phyloP scores from a whole-genome alignment of 2,797 vertebrate genomes.

The Gadopsis marmoratus region DNA sequence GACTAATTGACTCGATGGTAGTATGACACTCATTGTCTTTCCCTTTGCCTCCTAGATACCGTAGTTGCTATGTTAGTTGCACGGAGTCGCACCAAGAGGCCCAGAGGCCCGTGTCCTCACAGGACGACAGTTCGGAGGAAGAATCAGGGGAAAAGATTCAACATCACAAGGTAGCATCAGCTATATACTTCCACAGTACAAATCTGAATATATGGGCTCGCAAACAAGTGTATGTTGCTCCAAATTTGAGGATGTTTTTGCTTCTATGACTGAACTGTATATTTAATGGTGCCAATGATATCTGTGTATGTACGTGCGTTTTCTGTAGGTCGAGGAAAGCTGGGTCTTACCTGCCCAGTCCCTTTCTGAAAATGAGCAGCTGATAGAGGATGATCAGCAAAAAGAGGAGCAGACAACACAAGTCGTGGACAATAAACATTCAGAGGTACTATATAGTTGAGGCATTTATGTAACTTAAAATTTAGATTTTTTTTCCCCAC shows the following conservation, averaged over 20 bases:
- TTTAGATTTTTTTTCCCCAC: too few species aligned
- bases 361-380: slow-evolving; percentile 43
- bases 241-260: not conserved
- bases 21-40: slow-evolving; percentile 4
- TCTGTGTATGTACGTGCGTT: not conserved
- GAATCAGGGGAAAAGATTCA: slow-evolving; percentile 42
- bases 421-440: slow-evolving; percentile 31
- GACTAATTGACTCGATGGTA: not conserved
- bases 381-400: slow-evolving; percentile 26
- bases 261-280: not conserved
- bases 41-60: slow-evolving; percentile 53
- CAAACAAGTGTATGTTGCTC: not conserved
- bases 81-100: slow-evolving; percentile 66
- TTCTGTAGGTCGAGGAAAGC: slow-evolving; percentile 60
- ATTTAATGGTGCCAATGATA: not conserved
- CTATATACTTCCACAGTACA: not conserved
- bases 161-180: slow-evolving; percentile 56
- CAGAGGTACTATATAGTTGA: slow-evolving; percentile 43
- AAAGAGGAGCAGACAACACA: slow-evolving; percentile 31
- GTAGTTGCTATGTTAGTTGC: slow-evolving; percentile 67
- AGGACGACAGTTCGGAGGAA: slow-evolving; percentile 66
- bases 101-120: slow-evolving; percentile 55
- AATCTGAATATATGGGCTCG: not conserved
- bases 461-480: not conserved
- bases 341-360: slow-evolving; percentile 11